Conservation (phyloP, 64 coral and sea anemone species). For the Porites australiensis region DNA sequence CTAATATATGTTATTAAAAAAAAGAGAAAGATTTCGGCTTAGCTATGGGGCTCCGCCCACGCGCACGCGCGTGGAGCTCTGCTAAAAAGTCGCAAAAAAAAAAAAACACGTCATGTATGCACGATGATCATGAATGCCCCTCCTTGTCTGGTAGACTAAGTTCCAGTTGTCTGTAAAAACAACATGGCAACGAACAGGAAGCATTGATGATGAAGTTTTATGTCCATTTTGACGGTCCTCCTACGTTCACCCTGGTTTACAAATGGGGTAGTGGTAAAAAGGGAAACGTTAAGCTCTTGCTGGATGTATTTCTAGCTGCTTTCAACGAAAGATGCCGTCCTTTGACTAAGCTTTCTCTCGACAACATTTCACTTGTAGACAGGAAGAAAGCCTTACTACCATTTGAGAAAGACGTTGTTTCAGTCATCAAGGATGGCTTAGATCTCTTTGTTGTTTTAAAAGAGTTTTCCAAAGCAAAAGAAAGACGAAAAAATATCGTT, state of each 20-base stretch:
- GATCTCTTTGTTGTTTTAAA: conserved; percentile 63
- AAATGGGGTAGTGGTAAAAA: conserved; percentile 47
- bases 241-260: conserved; percentile 62
- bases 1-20: too few species aligned
- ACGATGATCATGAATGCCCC: too few species aligned
- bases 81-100: too few species aligned
- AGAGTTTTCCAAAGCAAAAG: not conserved
- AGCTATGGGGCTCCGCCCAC: too few species aligned
- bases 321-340: conserved; percentile 48
- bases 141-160: too few species aligned
- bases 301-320: conserved; percentile 26
- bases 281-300: conserved; percentile 43
- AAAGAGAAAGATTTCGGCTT: too few species aligned
- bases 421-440: conserved; percentile 57
- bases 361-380: conserved; percentile 26
- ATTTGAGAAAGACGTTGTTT: conserved; percentile 8
- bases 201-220: conserved; percentile 68
- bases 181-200: too few species aligned
- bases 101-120: too few species aligned
- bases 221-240: conserved; percentile 67
- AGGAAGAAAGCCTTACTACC: conserved; percentile 30
- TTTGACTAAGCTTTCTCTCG: not conserved
- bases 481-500: conserved; percentile 7
- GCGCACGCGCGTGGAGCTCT: too few species aligned
- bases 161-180: too few species aligned